Evolutionary conservation across 2,888 invertebrate species (phyloP).

Genomic region (Macrophya alboannulata): DNA sequence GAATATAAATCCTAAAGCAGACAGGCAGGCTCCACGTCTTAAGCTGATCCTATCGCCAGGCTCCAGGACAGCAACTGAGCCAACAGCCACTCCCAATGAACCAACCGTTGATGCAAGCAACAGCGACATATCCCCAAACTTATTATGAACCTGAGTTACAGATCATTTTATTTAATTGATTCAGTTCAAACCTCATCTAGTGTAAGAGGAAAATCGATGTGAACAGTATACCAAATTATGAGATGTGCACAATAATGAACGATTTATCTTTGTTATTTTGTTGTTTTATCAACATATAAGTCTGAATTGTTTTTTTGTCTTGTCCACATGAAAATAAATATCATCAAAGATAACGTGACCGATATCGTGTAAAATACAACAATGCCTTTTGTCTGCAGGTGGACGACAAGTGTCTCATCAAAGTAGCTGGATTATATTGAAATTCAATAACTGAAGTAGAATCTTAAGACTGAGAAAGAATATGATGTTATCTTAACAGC

Average conservation of each 20-base stretch:
- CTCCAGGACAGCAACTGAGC: slow-evolving; percentile 80
- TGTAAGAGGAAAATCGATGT: no score
- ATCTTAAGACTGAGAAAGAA: background rate
- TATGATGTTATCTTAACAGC: background rate
- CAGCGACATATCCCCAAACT: slow-evolving; percentile 73
- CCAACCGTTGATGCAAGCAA: slow-evolving; percentile 78
- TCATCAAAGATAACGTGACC: background rate
- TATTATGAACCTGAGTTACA: slow-evolving; percentile 40
- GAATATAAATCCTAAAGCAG: slow-evolving; percentile 85
- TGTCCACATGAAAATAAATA: background rate
- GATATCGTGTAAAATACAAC: background rate
- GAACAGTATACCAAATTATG: background rate
- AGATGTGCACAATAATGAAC: background rate
- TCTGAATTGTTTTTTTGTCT: background rate
- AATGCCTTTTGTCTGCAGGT: background rate
- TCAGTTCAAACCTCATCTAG: background rate
- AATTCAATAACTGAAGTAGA: background rate
- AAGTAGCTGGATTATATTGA: background rate
- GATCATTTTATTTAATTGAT: background rate
- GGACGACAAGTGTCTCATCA: background rate
- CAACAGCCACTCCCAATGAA: slow-evolving; percentile 78
- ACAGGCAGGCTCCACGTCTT: slow-evolving; percentile 84
- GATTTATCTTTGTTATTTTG: slow-evolving; percentile 2
- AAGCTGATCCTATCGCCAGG: slow-evolving; percentile 84
- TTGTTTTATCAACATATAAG: background rate